phyloP scores from a whole-genome alignment of 2,797 vertebrate species.

The Pipistrellus nathusii region DNA sequence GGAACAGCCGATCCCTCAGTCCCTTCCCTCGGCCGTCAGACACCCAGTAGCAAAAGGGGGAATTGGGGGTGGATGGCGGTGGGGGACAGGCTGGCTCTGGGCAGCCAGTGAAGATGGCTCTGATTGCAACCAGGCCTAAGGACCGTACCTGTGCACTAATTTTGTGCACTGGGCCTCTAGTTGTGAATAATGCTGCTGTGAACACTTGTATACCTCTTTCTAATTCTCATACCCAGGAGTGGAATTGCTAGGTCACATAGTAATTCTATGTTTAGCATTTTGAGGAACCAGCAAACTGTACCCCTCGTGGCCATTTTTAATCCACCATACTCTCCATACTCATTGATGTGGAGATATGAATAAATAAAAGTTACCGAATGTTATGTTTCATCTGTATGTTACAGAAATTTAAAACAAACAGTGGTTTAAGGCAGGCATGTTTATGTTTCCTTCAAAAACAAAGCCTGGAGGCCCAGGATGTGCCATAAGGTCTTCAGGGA shows the following conservation, averaged over 20 bases:
- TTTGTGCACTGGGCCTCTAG: too few relatives aligned
- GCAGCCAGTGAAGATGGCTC: too few relatives aligned
- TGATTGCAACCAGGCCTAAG: too few relatives aligned
- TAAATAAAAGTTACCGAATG: neutral
- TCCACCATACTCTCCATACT: neutral
- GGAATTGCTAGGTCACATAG: neutral
- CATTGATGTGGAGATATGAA: neutral
- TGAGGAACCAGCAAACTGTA: neutral
- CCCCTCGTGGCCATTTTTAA: neutral
- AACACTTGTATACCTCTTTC: neutral
- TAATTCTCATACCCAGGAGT: neutral
- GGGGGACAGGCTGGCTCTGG: too few relatives aligned
- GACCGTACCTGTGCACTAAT: too few relatives aligned
- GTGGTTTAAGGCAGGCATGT: neutral
- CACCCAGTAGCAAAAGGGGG: too few relatives aligned
- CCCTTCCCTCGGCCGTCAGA: too few relatives aligned
- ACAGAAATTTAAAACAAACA: neutral
- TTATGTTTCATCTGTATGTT: neutral
- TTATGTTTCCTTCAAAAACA: neutral
- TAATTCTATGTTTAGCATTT: neutral
- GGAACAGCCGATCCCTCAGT: too few relatives aligned
- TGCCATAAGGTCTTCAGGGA: neutral
- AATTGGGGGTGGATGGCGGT: too few relatives aligned
- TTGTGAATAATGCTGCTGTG: neutral
- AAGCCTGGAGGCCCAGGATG: neutral